Base-by-base conservation (phyloP, 2,888 invertebrate species). In the Lycocerus yunnanus region DNA sequence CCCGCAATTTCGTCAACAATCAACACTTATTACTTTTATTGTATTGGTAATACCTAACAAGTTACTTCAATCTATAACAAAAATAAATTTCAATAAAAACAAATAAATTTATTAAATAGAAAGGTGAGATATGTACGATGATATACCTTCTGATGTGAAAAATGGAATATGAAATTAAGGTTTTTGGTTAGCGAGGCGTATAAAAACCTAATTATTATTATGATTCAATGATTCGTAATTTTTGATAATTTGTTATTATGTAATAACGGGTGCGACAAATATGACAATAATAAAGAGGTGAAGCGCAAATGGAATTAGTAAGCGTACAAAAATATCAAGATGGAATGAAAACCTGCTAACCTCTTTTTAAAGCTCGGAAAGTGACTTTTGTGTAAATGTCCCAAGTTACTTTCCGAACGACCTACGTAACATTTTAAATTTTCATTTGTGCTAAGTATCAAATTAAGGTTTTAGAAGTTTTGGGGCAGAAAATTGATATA, bases 121-220 rank as follows among this genome's bases (percentile, higher is more conserved):
- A 78, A 79, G 80, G 84, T 84, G 84, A 84, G 84, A 84, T 85
- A 84, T 84, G 84, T 84, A 77, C 77, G 74, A 74, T 72, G 76
- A 76, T 76, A 76, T 76, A 16, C 43, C 43, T 43, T 43, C 43
- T 43, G 43, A 43, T 43, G 43, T n/a, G 43, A 43, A n/a, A 43
- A 69, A 72, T 15, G 15, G 69, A 69, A 58, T 69, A 27, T 58
- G 69, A 9, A 60, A 20, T 58, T 13, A 24, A 43, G 16, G 58
- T 59, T 68, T 71, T 21, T 66, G 65, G 68, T 74, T 71, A 74
- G 74, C 74, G 74, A 74, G 74, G 67, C 27, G 71, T 74, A 68
- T 66, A 43, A 43, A 43, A 69, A 68, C 68, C 27, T 63, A 65
- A 63, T 66, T 60, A 27, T 66, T 66, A 63, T 58, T 58, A 71